Conservation (phyloP, 2,888 invertebrate genomes). For the Pachydiplax longipennis region DNA sequence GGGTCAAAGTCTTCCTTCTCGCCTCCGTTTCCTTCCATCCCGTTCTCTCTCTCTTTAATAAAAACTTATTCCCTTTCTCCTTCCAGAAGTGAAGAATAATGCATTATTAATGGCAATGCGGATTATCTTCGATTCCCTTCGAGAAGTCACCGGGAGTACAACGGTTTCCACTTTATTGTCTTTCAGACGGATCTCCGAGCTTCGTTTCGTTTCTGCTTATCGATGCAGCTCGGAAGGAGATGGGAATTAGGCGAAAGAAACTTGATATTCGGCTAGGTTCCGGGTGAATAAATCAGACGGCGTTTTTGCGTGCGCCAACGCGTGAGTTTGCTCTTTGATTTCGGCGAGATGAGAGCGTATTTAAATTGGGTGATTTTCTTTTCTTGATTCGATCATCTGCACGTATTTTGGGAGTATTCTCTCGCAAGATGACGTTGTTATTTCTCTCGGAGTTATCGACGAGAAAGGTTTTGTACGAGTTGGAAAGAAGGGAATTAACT, state of each 20-base stretch:
- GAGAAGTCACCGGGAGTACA: not conserved
- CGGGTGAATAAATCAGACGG: not conserved
- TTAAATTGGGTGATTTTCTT: not conserved
- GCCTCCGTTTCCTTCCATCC: not conserved
- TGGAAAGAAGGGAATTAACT: too few relatives aligned
- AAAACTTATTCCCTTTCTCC: not conserved
- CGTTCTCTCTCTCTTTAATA: not conserved
- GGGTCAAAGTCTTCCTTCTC: not conserved
- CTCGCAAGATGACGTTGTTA: not conserved
- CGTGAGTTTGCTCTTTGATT: too few relatives aligned
- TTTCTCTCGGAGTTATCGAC: too few relatives aligned
- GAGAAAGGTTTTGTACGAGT: too few relatives aligned
- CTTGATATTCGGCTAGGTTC: not conserved
- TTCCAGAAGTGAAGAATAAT: not conserved
- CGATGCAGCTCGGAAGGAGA: not conserved
- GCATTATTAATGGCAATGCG: not conserved
- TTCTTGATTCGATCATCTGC: not conserved
- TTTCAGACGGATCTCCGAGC: not conserved
- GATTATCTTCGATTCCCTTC: not conserved
- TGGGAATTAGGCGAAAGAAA: not conserved
- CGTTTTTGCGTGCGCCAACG: not conserved
- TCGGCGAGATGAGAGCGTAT: too few relatives aligned
- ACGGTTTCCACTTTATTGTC: not conserved
- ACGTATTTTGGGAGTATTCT: not conserved
- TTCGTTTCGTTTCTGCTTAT: not conserved